Base-by-base conservation (phyloP, 1,140 invertebrate species). In the Chrysomallon squamiferum region DNA sequence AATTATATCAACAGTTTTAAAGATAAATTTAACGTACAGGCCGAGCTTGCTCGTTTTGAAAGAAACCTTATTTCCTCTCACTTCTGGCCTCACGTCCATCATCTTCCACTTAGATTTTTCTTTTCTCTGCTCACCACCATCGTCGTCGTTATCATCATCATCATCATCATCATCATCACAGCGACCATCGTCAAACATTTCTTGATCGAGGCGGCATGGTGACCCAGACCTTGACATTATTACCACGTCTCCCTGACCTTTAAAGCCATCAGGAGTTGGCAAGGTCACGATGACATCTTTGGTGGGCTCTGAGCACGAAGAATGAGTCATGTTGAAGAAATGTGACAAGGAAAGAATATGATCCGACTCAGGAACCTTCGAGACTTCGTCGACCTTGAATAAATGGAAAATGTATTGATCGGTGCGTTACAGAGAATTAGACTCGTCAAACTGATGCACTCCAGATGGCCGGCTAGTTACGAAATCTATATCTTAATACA, bases 311-410 rank as follows among this genome's bases (percentile, higher is more conserved):
- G 50, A 54, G 22, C 50, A 20, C 3, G 50, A 54, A 22, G 22
- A 27, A 54, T 54, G 50, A 2, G 15, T 30, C 50, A 54, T 27
- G 50, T 54, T 54, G 50, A 27, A 54, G 50, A 54, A 54, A 54
- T 54, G 50, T 25, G 50, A 54, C 22, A 54, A 22, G 25, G 50
- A 54, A 20, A 54, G 4, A 29, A 54, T 54, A 22, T 25, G 22
- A 22, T 54, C 50, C 25, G 22, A 15, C 29, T 54, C 15, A 15
- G 22, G 22, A 18, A 54, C 29, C 25, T 54, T 30, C 25, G 50
- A 30, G 29, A 54, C 50, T 30, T 54, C 50, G 18, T 54, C 50
- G 25, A 54, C 29, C 50, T 54, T 18, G 3, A 54, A 54, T 20
- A 38, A 38, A 38, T 38, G 5, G 35, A 15, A 38, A 38, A 38